Percentiles rank a stretch among this genome's conserved stretches.
Conservation (phyloP, 1,140 invertebrate genomes). For the Tetraneura akinire region DNA sequence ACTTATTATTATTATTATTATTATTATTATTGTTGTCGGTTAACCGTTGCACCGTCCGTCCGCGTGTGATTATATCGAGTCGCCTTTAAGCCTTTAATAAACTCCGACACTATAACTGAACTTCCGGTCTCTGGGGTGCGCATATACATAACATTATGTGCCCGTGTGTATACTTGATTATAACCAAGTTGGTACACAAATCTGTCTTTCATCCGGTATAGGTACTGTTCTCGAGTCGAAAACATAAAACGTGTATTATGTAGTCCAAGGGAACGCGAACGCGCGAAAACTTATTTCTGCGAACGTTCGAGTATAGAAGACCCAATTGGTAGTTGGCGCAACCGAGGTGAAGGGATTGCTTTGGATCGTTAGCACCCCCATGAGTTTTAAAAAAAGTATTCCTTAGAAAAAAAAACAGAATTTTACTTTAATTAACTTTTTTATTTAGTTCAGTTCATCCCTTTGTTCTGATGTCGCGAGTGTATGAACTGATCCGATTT, state of each 20-base stretch:
- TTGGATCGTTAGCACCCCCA: no score
- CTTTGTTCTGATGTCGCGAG: no score
- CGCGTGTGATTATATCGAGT: constrained; percentile 23
- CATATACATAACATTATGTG: neutral
- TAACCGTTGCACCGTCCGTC: neutral
- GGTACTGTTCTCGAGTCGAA: no score
- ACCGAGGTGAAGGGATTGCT: no score
- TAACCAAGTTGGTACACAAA: neutral
- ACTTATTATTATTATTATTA: neutral
- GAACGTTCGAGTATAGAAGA: no score
- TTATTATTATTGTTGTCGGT: neutral
- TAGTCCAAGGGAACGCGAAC: neutral
- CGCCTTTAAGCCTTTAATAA: neutral
- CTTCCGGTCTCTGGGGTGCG: constrained; percentile 17
- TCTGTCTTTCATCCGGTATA: neutral
- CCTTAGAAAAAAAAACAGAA: no score
- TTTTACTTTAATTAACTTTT: no score
- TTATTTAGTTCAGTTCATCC: no score
- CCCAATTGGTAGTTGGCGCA: no score
- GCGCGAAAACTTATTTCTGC: neutral
- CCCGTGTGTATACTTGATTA: neutral
- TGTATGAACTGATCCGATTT: no score
- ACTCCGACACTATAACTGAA: neutral
- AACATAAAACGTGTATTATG: no score
- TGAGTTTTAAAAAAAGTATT: no score